Conservation (phyloP, 2,888 invertebrate genomes). For the Microctonus aethiopoides region DNA sequence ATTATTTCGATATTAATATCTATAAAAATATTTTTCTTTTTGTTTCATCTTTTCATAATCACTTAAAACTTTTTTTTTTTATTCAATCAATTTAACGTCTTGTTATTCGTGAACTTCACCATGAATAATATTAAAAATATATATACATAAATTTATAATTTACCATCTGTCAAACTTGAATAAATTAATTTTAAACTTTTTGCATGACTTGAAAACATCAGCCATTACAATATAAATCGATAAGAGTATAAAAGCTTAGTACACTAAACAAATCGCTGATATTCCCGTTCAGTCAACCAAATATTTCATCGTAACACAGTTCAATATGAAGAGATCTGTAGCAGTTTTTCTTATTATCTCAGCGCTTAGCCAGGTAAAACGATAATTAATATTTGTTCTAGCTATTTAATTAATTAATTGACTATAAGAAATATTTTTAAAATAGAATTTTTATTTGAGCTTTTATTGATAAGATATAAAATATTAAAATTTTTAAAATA, state of each 20-base stretch:
- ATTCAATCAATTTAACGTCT: slow-evolving; percentile 6
- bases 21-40: neutral
- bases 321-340: slow-evolving; percentile 25
- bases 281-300: neutral
- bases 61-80: neutral
- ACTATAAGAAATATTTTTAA: too few relatives aligned
- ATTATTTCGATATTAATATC: neutral
- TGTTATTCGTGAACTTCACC: neutral
- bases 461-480: too few relatives aligned
- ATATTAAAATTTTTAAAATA: too few relatives aligned
- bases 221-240: neutral
- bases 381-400: neutral
- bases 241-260: neutral
- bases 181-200: slow-evolving; percentile 21
- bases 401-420: too few relatives aligned
- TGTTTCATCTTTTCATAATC: neutral
- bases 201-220: neutral
- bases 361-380: slow-evolving; percentile 34
- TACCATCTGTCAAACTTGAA: slow-evolving; percentile 16
- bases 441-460: too few relatives aligned
- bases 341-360: neutral
- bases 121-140: slow-evolving; percentile 12
- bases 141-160: neutral
- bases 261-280: neutral
- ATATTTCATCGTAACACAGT: neutral